phyloP scores from a whole-genome alignment of 2,797 vertebrate genomes.

The Galagoides demidoff region DNA sequence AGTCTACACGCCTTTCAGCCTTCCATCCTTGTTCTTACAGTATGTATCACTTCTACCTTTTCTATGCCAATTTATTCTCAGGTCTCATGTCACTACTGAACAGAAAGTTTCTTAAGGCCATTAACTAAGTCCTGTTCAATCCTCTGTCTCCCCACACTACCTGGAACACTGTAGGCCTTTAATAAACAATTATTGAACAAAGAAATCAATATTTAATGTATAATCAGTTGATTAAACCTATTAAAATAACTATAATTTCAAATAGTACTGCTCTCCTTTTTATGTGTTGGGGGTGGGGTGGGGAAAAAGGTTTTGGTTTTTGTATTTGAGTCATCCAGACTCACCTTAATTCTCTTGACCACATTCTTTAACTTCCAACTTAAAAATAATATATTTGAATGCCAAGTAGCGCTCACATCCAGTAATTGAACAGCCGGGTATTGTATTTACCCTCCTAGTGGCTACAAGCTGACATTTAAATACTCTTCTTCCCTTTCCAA shows the following conservation, averaged over 20 bases:
- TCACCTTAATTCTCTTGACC: constrained; percentile 66
- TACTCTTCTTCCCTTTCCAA: constrained; percentile 79
- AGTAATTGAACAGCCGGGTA: constrained; percentile 74
- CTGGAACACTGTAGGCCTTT: not conserved
- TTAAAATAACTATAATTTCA: constrained; percentile 23
- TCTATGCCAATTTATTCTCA: not conserved
- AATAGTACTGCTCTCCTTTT: not conserved
- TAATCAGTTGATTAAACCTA: not conserved
- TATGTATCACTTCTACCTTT: not conserved
- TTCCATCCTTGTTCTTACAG: not conserved
- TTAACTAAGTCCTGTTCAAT: constrained; percentile 1
- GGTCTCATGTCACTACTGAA: constrained; percentile 33
- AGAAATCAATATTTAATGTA: not conserved
- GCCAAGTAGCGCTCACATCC: constrained; percentile 57
- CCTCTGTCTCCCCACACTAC: not conserved
- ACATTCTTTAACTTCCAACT: constrained; percentile 66
- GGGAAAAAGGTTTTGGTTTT: not conserved
- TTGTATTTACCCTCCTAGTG: constrained; percentile 74
- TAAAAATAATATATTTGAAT: constrained; percentile 51
- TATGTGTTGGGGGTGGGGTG: rapidly evolving
- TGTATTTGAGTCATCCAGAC: not conserved
- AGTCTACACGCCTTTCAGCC: not conserved
- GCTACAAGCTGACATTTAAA: constrained; percentile 78
- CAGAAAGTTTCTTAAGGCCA: not conserved
- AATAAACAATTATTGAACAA: not conserved